Evolutionary conservation across 2,888 invertebrate genomes (phyloP).

Genomic region (Agrotis segetum): DNA sequence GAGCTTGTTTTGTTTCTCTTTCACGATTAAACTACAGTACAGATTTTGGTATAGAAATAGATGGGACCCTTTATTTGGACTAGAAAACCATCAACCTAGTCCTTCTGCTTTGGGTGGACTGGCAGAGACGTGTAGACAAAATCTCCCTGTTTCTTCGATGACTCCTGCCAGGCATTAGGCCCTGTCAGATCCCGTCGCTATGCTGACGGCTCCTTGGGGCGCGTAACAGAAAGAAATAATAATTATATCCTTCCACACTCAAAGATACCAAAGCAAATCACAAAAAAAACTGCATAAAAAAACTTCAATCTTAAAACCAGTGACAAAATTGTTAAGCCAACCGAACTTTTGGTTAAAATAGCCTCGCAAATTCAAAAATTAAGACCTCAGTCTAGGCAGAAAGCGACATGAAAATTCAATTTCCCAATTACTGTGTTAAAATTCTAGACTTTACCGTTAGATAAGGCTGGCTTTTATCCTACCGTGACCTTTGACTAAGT

Average conservation of each 20-base stretch:
- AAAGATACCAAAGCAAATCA: background rate
- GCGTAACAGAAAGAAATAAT: too few relatives aligned
- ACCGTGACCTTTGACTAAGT: slow-evolving; percentile 26
- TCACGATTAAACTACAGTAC: too few relatives aligned
- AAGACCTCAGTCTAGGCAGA: slow-evolving; percentile 13
- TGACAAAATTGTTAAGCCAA: slow-evolving; percentile 4
- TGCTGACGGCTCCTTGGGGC: too few relatives aligned
- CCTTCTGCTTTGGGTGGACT: too few relatives aligned
- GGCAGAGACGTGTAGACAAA: too few relatives aligned
- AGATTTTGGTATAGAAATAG: too few relatives aligned
- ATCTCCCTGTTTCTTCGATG: too few relatives aligned
- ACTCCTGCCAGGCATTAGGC: too few relatives aligned
- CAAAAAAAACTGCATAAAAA: slow-evolving; percentile 1
- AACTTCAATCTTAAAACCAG: slow-evolving; percentile 5
- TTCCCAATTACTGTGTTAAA: slow-evolving; percentile 53
- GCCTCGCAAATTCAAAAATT: slow-evolving; percentile 17
- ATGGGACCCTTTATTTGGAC: too few relatives aligned
- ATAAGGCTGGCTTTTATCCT: slow-evolving; percentile 22
- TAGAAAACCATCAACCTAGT: too few relatives aligned
- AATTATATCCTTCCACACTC: background rate
- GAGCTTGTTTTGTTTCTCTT: too few relatives aligned
- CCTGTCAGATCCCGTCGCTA: too few relatives aligned
- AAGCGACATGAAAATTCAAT: slow-evolving; percentile 61
- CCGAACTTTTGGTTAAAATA: slow-evolving; percentile 2
- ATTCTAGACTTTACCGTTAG: slow-evolving; percentile 31